These are phyloP conservation scores for Selene dorsalis DNA, from an alignment of 2,797 vertebrate genomes.

Conservation along the genomic window DNA sequence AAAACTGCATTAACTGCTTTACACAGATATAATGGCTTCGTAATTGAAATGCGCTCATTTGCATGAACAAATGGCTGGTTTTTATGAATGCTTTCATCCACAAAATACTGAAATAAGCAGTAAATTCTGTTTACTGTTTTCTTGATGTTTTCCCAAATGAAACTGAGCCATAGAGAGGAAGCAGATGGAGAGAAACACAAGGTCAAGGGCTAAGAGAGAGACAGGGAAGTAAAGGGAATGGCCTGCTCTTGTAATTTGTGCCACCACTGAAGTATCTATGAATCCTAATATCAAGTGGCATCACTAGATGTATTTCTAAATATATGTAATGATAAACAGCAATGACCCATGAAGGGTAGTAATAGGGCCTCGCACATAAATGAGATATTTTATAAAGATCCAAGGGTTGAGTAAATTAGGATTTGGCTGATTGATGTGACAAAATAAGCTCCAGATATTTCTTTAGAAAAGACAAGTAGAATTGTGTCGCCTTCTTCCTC, in stretches of 20 bases:
- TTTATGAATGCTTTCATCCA: slow-evolving; percentile 59
- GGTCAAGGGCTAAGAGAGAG: background rate
- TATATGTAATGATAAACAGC: slow-evolving; percentile 32
- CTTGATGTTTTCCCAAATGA: slow-evolving; percentile 31
- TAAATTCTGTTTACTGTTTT: slow-evolving; percentile 34
- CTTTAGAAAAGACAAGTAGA: background rate
- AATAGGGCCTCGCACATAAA: background rate
- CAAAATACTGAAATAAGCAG: slow-evolving; percentile 49
- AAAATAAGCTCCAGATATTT: slow-evolving; percentile 7
- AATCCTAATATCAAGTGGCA: slow-evolving; percentile 26
- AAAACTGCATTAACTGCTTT: slow-evolving; percentile 63
- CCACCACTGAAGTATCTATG: background rate
- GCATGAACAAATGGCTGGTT: slow-evolving; percentile 57
- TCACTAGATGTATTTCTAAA: slow-evolving; percentile 37
- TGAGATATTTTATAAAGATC: slow-evolving; percentile 26
- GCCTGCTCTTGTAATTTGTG: slow-evolving; percentile 1
- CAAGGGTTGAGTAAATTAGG: background rate
- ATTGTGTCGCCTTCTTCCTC: background rate
- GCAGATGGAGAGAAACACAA: slow-evolving; percentile 20
- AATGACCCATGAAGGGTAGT: slow-evolving; percentile 29
- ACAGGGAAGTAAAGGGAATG: background rate
- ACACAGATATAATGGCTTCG: slow-evolving; percentile 56
- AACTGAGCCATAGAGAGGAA: slow-evolving; percentile 25
- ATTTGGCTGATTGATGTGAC: slow-evolving; percentile 16
- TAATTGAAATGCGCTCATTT: slow-evolving; percentile 67